Evolutionary conservation across 2,113 vertebrate species (phyloP).

Genomic region (Trogon melanurus): DNA sequence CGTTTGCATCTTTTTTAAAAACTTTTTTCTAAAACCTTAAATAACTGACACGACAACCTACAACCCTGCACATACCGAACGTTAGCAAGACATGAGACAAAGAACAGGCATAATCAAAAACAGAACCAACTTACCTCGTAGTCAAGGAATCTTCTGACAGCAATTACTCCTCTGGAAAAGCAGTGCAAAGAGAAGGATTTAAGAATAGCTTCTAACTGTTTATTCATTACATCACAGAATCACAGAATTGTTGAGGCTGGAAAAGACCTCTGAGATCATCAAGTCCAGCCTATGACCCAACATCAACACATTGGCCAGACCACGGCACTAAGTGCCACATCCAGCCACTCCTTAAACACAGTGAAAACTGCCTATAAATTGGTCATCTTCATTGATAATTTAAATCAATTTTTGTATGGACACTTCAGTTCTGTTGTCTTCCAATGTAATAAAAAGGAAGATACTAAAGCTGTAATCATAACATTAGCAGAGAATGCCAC

Average conservation of each 20-base stretch:
- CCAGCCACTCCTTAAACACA: neutral
- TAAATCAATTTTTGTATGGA: neutral
- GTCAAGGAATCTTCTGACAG: neutral
- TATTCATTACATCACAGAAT: neutral
- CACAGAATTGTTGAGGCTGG: too few species aligned
- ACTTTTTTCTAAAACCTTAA: constrained; percentile 1
- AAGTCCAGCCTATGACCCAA: too few species aligned
- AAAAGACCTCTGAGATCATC: too few species aligned
- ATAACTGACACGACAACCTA: neutral
- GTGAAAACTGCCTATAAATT: neutral
- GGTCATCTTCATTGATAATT: neutral
- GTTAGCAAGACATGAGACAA: neutral
- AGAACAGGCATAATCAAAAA: neutral
- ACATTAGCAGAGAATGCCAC: neutral
- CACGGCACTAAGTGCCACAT: too few species aligned
- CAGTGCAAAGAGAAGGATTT: neutral
- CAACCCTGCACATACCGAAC: neutral
- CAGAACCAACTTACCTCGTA: neutral
- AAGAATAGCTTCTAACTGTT: neutral
- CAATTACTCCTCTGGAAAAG: constrained; percentile 6
- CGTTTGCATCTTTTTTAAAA: neutral
- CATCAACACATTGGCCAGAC: too few species aligned
- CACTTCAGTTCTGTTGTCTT: neutral
- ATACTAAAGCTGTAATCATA: neutral
- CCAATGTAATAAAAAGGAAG: neutral